Base-by-base conservation (phyloP, 64 coral and sea anemone genomes). In the Dendronephthya gigantea region DNA sequence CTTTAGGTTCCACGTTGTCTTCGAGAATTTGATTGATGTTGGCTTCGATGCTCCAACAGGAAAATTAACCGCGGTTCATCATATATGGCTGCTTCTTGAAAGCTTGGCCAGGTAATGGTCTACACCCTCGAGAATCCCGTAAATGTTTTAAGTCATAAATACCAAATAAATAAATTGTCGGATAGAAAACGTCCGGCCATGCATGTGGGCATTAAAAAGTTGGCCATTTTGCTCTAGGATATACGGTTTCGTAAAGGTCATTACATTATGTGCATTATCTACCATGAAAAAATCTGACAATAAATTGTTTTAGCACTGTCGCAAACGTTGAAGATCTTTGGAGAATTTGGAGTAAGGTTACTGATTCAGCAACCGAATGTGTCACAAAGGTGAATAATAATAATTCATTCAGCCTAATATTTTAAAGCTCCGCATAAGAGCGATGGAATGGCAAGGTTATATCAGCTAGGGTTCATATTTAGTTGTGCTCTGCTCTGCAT, bases 31-130 rank as follows among this genome's bases (percentile, higher is more conserved):
- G 7, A 68, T 92, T 38, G 83, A 30, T 37, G 76, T 90, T 74
- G 91, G 90, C 32, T 87, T 98, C 83, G 59, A 85, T 66, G 51
- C 91, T 32, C 40, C 95, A 29, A 88, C 92, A n/a, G 87, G 90
- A 19, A 92, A 98, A 83, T 74, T 98, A 13, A 28, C 83, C 41
- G 84, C 86, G 27, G 68, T 89, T 40, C 85, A 98, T 56, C 83
- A 86, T 39, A 48, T 98, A 37, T 84, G 93, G 43, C 70, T 76
- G 25, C 31, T 90, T 30, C 85, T 98, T 35, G 89, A 88, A 68
- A 75, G 69, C n/a, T 22, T 48, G 55, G 85, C 91, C 86, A 93
- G 94, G 94, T 96, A 92, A 43, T 74, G n/a, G 8, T 19, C 0
- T 36, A n/a, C 13, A n/a, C 17, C 41, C 58, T n/a, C 58, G 58